These are phyloP conservation scores for Morelia viridis DNA, from an alignment of 2,797 vertebrate species.

Conservation along the genomic window DNA sequence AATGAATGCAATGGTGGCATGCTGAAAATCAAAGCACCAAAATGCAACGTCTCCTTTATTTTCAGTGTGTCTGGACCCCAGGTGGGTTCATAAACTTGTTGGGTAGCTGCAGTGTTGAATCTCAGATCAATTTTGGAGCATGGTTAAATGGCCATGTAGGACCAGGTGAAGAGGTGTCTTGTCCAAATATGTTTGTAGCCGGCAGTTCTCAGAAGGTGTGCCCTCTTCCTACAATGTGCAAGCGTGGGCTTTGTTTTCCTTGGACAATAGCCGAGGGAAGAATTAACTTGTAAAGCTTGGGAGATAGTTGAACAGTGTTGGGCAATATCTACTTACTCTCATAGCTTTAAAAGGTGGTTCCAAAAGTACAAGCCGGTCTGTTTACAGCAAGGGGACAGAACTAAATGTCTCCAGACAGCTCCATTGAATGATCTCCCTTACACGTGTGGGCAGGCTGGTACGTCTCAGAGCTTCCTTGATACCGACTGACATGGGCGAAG, in stretches of 20 bases:
- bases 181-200: background rate
- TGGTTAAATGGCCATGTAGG: background rate
- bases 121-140: background rate
- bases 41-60: background rate
- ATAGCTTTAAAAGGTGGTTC: slow-evolving; percentile 6
- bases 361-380: background rate
- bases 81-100: background rate
- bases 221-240: too few species aligned
- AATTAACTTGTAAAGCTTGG: background rate
- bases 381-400: slow-evolving; percentile 28
- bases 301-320: background rate
- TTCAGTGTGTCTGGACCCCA: background rate
- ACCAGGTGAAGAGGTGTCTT: background rate
- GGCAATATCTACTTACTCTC: background rate
- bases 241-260: background rate
- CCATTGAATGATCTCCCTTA: slow-evolving; percentile 28
- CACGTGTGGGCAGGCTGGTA: slow-evolving; percentile 52
- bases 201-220: background rate
- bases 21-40: background rate
- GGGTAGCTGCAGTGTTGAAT: background rate
- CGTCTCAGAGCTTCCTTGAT: slow-evolving; percentile 62
- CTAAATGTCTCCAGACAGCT: slow-evolving; percentile 28
- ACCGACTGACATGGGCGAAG: slow-evolving; percentile 49
- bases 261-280: background rate
- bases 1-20: background rate